Evolutionary conservation across 64 coral and sea anemone genomes (phyloP).

Genomic region (Montipora capricornis): DNA sequence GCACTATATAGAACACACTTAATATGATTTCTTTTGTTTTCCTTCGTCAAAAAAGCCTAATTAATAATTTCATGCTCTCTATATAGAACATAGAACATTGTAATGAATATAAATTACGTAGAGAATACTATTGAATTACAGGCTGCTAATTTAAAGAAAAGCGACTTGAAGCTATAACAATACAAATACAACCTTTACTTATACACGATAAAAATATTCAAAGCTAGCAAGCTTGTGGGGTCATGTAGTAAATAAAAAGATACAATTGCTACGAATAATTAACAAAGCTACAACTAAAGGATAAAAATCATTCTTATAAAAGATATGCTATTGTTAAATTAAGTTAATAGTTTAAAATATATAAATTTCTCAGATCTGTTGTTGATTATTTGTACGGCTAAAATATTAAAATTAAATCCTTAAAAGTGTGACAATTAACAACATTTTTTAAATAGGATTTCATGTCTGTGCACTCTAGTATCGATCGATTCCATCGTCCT

Average conservation of each 20-base stretch:
- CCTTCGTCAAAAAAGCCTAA: too few relatives aligned
- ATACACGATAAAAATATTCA: neutral
- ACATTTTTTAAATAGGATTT: too few relatives aligned
- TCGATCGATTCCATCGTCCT: too few relatives aligned
- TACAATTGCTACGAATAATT: neutral
- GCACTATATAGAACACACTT: too few relatives aligned
- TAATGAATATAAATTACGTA: too few relatives aligned
- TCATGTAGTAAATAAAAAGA: neutral
- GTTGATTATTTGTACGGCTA: neutral
- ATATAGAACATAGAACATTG: too few relatives aligned
- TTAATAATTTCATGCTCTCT: too few relatives aligned
- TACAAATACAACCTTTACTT: neutral
- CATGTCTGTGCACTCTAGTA: too few relatives aligned
- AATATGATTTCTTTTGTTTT: too few relatives aligned
- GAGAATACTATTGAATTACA: too few relatives aligned
- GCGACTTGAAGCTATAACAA: too few relatives aligned
- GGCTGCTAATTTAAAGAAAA: too few relatives aligned
- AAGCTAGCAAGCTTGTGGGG: neutral
- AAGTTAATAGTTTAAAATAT: neutral
- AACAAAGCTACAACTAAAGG: neutral
- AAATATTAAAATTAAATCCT: neutral
- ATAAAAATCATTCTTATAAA: neutral
- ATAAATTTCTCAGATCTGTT: neutral
- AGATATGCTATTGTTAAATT: neutral
- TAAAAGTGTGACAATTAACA: neutral